A percentile compares a stretch with the other conserved stretches of the same genome.
Evolutionary conservation across 2,888 invertebrate genomes (phyloP).

Genomic region (Clusia tigrina): DNA sequence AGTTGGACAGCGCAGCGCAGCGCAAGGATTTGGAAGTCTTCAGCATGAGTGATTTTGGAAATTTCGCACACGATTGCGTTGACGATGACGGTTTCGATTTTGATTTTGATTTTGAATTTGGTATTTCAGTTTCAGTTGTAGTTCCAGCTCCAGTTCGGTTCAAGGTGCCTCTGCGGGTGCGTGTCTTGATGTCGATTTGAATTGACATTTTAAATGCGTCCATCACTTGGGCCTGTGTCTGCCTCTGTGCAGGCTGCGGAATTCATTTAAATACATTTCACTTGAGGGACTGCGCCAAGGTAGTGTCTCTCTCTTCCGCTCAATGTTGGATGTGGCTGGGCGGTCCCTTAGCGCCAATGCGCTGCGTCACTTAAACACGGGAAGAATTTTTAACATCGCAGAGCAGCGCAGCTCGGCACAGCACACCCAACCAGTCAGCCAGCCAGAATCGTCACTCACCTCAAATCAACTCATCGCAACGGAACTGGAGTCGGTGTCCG

Average conservation of each 20-base stretch:
- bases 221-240: constrained; percentile 50
- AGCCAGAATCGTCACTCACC: too few relatives aligned
- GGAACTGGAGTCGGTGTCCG: constrained; percentile 16
- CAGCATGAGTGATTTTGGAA: constrained; percentile 34
- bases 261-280: constrained; percentile 58
- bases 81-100: constrained; percentile 26
- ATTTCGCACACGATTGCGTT: constrained; percentile 27
- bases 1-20: neutral
- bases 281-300: constrained; percentile 38
- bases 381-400: neutral
- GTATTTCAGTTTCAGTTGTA: neutral
- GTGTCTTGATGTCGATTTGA: constrained; percentile 48
- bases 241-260: constrained; percentile 41
- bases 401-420: too few relatives aligned
- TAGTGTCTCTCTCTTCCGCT: constrained; percentile 19
- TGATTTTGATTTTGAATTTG: constrained; percentile 26
- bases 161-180: neutral
- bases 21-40: constrained; percentile 24
- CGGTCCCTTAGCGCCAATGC: neutral
- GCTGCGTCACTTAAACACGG: neutral
- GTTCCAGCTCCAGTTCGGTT: neutral
- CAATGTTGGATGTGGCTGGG: constrained; percentile 9
- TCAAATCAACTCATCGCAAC: too few relatives aligned
- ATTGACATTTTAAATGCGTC: constrained; percentile 62
- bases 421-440: too few relatives aligned